Conservation (phyloP, 2,888 invertebrate species). For the Blastobasis adustella region DNA sequence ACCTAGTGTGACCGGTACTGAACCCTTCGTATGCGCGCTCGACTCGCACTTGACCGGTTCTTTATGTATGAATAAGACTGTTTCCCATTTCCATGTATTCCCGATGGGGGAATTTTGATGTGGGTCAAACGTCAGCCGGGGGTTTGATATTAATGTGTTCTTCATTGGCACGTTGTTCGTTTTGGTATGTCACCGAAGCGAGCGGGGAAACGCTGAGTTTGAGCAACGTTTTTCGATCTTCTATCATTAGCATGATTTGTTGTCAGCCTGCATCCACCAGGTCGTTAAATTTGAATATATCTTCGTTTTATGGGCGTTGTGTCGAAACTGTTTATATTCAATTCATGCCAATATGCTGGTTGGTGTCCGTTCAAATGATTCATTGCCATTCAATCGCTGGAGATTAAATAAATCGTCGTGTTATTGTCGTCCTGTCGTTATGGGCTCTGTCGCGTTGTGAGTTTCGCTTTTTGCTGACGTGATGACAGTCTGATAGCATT, state of each 20-base stretch:
- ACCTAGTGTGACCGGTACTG: no score
- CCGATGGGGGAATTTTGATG: slow-evolving; percentile 44
- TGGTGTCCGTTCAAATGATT: slow-evolving; percentile 36
- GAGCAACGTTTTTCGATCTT: slow-evolving; percentile 30
- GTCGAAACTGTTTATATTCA: slow-evolving; percentile 39
- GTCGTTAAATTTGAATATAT: slow-evolving; percentile 34
- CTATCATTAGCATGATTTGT: slow-evolving; percentile 25
- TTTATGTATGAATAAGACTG: slow-evolving; percentile 15
- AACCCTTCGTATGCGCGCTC: no score
- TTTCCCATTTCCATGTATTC: slow-evolving; percentile 29
- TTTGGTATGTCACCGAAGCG: slow-evolving; percentile 41
- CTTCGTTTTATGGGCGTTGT: slow-evolving; percentile 23
- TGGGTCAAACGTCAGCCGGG: slow-evolving; percentile 33
- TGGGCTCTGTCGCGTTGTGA: slow-evolving; percentile 16
- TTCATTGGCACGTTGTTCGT: slow-evolving; percentile 26
- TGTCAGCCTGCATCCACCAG: slow-evolving; percentile 19
- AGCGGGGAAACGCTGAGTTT: slow-evolving; percentile 27
- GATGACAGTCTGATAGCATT: no score
- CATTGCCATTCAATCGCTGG: slow-evolving; percentile 41
- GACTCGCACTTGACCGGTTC: no score
- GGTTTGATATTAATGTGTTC: slow-evolving; percentile 29
- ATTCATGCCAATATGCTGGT: slow-evolving; percentile 42
- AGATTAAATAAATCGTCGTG: slow-evolving; percentile 48
- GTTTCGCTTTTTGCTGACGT: not conserved
- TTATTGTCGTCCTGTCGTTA: slow-evolving; percentile 32